Evolutionary conservation across 2,113 vertebrate species (phyloP), one percentile per base, ranked within the genome.

Genomic region (Carlito syrichta): DNA sequence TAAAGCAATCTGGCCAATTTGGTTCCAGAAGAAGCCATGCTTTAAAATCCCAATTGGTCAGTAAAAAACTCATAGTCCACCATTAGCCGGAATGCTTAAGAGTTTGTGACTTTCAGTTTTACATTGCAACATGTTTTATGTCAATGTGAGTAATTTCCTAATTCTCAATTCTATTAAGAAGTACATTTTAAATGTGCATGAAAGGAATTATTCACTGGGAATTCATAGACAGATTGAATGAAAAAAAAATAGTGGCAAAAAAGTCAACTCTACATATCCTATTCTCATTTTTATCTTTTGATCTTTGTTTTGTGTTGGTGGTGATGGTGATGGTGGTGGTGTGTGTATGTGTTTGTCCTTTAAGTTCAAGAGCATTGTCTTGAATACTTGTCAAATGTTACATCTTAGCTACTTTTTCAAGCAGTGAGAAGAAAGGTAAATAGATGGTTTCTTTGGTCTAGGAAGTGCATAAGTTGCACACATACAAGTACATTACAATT

Each of bases 51-150:
- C 5, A 82, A 14, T 14, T 73, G 30, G 8, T 48, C 86, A 62
- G 52, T 35, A 79, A 95, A 35, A 11, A n/a, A 82, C 11, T 84
- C 63, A 32, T 38, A 25, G 23, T 40, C 5, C 13, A 85, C 20
- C 17, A 66, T 73, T 54, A 83, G 87, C 82, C 87, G 96, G 43
- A 85, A 96, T 96, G 97, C 97, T 91, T 97, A 98, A 92, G 90
- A 96, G 94, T 97, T 92, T 90, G 14, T 95, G 94, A 89, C 27
- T 82, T 95, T 81, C 58, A 35, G n/a, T 13, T 92, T 85, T 40
- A 71, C 6, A 30, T 93, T 95, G 3, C 45, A 91, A 86, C 16
- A 91, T 14, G 3, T 89, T 73, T 92, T 91, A 38, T 82, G 50
- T 62, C 43, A 77, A 10, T 35, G 5, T 12, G 22, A n/a, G 32